A percentile compares a stretch with the other conserved stretches of the same genome.
phyloP scores from a whole-genome alignment of 2,113 vertebrate genomes.

The Craseonycteris thonglongyai region DNA sequence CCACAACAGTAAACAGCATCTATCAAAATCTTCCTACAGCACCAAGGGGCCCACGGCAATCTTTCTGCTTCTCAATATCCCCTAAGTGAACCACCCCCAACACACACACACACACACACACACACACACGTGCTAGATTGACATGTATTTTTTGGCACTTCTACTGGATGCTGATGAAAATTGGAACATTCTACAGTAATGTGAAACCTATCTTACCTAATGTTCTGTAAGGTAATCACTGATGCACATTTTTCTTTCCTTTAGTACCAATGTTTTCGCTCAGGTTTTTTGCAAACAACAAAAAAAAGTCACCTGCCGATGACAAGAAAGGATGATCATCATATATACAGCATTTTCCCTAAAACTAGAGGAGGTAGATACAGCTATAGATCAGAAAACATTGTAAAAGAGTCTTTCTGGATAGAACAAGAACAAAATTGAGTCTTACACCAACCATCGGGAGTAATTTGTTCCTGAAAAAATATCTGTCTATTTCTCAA shows the following conservation, averaged over 20 bases:
- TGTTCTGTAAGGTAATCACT: background rate
- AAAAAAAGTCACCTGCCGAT: background rate
- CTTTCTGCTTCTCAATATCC: background rate
- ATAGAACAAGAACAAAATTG: background rate
- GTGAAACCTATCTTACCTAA: background rate
- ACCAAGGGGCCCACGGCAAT: background rate
- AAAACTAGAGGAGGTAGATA: background rate
- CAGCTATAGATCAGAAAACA: background rate
- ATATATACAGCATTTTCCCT: background rate
- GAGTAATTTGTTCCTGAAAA: background rate
- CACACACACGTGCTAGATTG: background rate
- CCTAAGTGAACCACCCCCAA: background rate
- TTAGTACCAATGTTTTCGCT: background rate
- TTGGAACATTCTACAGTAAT: background rate
- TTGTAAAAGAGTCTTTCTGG: background rate
- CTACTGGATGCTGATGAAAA: background rate
- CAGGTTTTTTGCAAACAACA: background rate
- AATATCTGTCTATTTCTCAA: slow-evolving; percentile 22
- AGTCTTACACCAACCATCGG: background rate
- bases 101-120: background rate
- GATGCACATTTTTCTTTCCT: background rate
- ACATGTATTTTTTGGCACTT: background rate
- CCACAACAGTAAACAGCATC: slow-evolving; percentile 40
- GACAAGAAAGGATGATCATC: background rate
- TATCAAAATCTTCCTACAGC: slow-evolving; percentile 35